Evolutionary conservation across 2,113 vertebrate species (phyloP).

Genomic region (Petrocephalus zakoni): DNA sequence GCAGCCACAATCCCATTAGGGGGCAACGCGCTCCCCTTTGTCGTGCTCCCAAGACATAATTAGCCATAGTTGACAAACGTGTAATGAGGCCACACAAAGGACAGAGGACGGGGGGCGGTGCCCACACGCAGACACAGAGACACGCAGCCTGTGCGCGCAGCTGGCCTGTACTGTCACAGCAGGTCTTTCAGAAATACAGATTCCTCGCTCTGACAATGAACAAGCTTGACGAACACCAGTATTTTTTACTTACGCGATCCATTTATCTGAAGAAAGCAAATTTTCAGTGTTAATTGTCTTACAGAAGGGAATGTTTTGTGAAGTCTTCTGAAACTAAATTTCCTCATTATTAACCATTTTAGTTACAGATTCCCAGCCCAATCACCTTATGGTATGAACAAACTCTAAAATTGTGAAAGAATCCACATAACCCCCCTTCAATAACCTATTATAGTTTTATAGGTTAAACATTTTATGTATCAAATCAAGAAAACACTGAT

Average conservation of each 20-base stretch:
- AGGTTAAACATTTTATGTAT: neutral
- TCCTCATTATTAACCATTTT: neutral
- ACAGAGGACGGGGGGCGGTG: conserved; percentile 31
- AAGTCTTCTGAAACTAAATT: neutral
- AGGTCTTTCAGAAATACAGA: neutral
- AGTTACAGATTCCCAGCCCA: neutral
- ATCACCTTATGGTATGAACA: neutral
- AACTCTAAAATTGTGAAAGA: neutral
- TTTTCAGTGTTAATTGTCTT: neutral
- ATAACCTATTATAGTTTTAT: neutral
- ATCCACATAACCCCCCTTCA: neutral
- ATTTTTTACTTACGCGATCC: neutral
- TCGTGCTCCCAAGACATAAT: conserved; percentile 76
- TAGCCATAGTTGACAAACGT: conserved; percentile 78
- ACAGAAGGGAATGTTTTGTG: neutral
- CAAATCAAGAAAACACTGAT: neutral
- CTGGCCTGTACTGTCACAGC: neutral
- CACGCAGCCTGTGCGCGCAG: neutral
- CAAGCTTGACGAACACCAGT: neutral
- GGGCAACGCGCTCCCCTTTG: conserved; percentile 59
- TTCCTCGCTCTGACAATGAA: neutral
- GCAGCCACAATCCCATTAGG: conserved; percentile 89
- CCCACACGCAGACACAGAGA: neutral
- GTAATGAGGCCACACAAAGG: conserved; percentile 64
- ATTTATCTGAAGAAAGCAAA: neutral